Base-by-base conservation (phyloP, 2,888 invertebrate species). In the Spisula solida region DNA sequence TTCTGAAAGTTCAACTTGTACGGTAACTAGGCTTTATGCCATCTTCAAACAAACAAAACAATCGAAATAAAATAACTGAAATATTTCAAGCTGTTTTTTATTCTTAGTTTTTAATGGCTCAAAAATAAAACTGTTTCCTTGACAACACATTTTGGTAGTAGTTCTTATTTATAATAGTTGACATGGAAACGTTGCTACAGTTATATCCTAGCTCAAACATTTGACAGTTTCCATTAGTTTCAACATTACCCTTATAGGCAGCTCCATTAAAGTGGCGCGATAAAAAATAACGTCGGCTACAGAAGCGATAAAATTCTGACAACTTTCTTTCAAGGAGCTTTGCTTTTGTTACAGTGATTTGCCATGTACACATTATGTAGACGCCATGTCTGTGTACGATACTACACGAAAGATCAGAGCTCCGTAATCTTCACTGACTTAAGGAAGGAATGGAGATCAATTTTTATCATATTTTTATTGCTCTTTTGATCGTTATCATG, bases 211-310 rank as follows among this genome's bases (percentile, higher is more conserved):
- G 31, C 56, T 70, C 10, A 25, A 70, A 70, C 29, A 70, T 29
- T 70, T 70, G 70, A 70, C 70, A 70, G 70, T 70, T 70, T 70
- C 70, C 70, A 70, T 70, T 70, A 70, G 70, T 25, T n/a, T 29
- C 16, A 70, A 70, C 70, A 70, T 70, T 70, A 70, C 25, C 70
- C 70, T 29, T 4, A 70, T 8, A 25, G 70, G n/a, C 70, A 70
- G 29, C 14, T 70, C 70, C 70, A 70, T 70, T 70, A 29, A 70
- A 25, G 70, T 25, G 70, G 29, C 70, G 70, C 70, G 70, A 70
- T 70, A 75, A 70, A 70, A 70, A 70, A 70, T 29, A 29, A 70
- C 31, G 14, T 10, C 29, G 70, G 25, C 70, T 25, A 25, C 25
- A n/a, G n/a, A 14, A 70, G 1, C 70, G 70, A 70, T 70, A 70